phyloP scores from a whole-genome alignment of 1,140 invertebrate species.

The Venustaconcha ellipsiformis region DNA sequence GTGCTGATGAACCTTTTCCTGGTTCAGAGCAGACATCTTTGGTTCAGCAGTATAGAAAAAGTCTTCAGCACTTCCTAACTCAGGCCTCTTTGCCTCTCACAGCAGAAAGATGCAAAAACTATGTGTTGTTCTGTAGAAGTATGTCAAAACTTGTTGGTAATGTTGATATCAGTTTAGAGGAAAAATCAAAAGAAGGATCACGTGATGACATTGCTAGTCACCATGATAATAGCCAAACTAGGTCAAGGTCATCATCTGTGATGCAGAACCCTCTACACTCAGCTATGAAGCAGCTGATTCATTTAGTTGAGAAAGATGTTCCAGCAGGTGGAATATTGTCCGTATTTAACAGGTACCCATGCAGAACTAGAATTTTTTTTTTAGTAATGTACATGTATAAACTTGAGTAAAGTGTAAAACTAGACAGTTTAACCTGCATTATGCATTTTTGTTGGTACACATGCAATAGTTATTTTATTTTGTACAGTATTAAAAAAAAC shows the following conservation, averaged over 20 bases:
- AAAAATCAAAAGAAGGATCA: neutral
- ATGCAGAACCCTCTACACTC: slow-evolving; percentile 42
- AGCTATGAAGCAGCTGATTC: slow-evolving; percentile 53
- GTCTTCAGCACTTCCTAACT: slow-evolving; percentile 25
- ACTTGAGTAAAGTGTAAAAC: too few relatives aligned
- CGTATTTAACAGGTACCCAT: slow-evolving; percentile 34
- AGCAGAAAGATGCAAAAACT: slow-evolving; percentile 31
- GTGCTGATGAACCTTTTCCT: slow-evolving; percentile 24
- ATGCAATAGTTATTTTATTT: too few relatives aligned
- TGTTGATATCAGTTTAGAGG: slow-evolving; percentile 32
- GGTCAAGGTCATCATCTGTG: slow-evolving; percentile 14
- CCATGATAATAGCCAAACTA: neutral
- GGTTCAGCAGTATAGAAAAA: slow-evolving; percentile 14
- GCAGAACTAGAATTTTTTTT: neutral
- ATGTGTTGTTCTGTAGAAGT: slow-evolving; percentile 23
- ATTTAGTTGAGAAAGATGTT: slow-evolving; percentile 50
- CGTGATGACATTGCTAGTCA: too few relatives aligned
- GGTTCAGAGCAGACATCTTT: slow-evolving; percentile 10
- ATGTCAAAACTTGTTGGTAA: slow-evolving; percentile 32
- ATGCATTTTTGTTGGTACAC: too few relatives aligned
- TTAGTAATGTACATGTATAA: neutral
- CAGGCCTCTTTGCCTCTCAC: slow-evolving; percentile 36
- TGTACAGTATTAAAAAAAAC: too few relatives aligned
- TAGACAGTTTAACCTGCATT: too few relatives aligned
- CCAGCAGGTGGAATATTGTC: slow-evolving; percentile 47